Conservation (phyloP, 1,140 invertebrate genomes). For the Choristoneura fumiferana region DNA sequence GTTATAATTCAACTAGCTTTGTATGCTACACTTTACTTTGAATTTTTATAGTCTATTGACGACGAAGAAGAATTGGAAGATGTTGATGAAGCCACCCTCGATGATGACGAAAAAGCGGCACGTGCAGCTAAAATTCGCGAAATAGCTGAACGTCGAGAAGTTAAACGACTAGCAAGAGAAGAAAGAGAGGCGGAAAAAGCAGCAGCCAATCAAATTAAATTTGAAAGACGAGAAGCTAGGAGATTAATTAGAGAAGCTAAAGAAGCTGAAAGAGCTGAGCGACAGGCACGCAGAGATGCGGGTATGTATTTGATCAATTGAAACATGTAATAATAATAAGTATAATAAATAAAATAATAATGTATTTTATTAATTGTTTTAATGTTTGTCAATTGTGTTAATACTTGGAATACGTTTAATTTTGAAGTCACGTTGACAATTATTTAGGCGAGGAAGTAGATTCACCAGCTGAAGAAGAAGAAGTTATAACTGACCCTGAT, state of each 20-base stretch:
- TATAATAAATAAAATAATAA: too few species aligned
- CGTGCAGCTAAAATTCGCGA: conserved; percentile 42
- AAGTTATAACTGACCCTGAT: conserved; percentile 54
- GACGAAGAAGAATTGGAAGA: conserved; percentile 63
- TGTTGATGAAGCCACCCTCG: conserved; percentile 62
- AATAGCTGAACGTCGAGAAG: conserved; percentile 42
- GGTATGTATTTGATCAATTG: conserved; percentile 35
- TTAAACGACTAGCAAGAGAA: conserved; percentile 43
- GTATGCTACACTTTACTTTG: too few species aligned
- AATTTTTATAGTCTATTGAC: conserved; percentile 36
- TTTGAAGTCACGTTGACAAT: too few species aligned
- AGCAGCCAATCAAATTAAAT: conserved; percentile 50
- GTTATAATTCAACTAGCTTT: not conserved
- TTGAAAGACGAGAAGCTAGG: conserved; percentile 56
- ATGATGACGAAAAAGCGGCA: conserved; percentile 59
- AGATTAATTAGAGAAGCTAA: conserved; percentile 57
- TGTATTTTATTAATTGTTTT: too few species aligned
- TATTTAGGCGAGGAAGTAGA: conserved; percentile 63
- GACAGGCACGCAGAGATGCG: conserved; percentile 53
- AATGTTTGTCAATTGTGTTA: too few species aligned
- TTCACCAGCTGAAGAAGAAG: conserved; percentile 61
- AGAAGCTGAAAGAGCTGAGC: conserved; percentile 42
- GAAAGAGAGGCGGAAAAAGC: conserved; percentile 48
- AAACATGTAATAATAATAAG: too few species aligned
- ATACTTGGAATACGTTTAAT: not conserved